phyloP scores from a whole-genome alignment of 2,113 vertebrate genomes.

The Penelope pileata region DNA sequence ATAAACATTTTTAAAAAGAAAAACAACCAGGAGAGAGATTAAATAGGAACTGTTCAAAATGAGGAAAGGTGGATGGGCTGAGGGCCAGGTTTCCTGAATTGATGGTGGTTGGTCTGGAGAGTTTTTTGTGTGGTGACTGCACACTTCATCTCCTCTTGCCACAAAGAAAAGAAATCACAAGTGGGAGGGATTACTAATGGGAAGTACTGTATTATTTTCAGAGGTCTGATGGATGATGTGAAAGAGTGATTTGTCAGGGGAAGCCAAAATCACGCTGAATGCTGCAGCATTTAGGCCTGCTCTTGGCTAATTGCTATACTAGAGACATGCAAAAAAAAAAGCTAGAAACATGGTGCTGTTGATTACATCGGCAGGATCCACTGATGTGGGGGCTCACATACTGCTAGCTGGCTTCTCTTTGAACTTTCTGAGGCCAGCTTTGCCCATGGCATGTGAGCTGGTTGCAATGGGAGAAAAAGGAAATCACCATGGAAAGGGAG shows the following conservation, averaged over 20 bases:
- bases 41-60: not conserved
- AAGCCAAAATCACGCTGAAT: not conserved
- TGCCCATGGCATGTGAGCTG: not conserved
- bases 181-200: not conserved
- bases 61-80: not conserved
- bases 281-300: not conserved
- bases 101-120: not conserved
- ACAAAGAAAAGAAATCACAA: not conserved
- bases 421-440: not conserved
- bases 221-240: not conserved
- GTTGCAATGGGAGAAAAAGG: not conserved
- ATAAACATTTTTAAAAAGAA: not conserved
- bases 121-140: not conserved
- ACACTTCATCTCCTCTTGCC: not conserved
- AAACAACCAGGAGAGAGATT: not conserved
- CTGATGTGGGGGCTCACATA: not conserved
- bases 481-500: not conserved
- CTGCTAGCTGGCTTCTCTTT: constrained; percentile 1
- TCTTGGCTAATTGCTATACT: constrained; percentile 4
- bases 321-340: not conserved
- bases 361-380: not conserved
- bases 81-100: not conserved
- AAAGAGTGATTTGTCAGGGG: not conserved
- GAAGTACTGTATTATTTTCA: constrained; percentile 3
- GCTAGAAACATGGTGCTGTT: not conserved